Percentiles rank a stretch among this genome's conserved stretches.
Evolutionary conservation across 1,140 invertebrate species (phyloP).

Genomic region (Bombus soroeensis): DNA sequence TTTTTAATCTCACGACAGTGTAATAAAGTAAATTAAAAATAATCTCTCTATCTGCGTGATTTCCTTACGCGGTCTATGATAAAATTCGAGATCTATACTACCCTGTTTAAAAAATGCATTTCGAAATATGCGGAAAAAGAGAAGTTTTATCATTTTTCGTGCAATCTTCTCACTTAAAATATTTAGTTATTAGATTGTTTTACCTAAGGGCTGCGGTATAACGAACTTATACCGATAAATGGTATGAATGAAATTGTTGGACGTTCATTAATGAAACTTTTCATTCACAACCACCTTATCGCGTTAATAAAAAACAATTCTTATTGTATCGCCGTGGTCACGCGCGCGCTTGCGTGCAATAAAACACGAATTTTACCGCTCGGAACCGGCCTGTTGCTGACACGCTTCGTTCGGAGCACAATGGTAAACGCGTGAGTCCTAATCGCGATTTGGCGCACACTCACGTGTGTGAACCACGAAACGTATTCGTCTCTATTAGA

Average conservation of each 20-base stretch:
- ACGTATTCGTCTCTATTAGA: background rate
- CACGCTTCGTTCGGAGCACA: slow-evolving; percentile 24
- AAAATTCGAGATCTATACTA: too few species aligned
- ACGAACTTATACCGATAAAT: too few species aligned
- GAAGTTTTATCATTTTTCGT: too few species aligned
- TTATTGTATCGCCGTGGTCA: background rate
- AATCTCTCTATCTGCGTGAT: too few species aligned
- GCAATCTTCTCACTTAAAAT: too few species aligned
- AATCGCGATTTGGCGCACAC: slow-evolving; percentile 1
- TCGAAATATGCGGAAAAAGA: too few species aligned
- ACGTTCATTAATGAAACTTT: slow-evolving; percentile 10
- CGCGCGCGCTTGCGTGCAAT: background rate
- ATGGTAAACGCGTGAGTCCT: slow-evolving; percentile 23
- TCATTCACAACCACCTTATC: background rate
- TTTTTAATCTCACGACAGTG: too few species aligned
- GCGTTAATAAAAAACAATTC: slow-evolving; percentile 13
- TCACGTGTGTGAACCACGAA: background rate
- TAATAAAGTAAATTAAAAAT: too few species aligned
- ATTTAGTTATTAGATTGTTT: too few species aligned
- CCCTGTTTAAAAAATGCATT: too few species aligned
- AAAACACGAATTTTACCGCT: slow-evolving; percentile 14
- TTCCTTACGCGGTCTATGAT: too few species aligned
- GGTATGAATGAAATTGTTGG: background rate
- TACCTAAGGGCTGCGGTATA: too few species aligned
- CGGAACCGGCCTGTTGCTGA: background rate